Evolutionary conservation across 1,140 invertebrate species (phyloP), one percentile per base, ranked within the genome.

Genomic region (Euschistus heros): DNA sequence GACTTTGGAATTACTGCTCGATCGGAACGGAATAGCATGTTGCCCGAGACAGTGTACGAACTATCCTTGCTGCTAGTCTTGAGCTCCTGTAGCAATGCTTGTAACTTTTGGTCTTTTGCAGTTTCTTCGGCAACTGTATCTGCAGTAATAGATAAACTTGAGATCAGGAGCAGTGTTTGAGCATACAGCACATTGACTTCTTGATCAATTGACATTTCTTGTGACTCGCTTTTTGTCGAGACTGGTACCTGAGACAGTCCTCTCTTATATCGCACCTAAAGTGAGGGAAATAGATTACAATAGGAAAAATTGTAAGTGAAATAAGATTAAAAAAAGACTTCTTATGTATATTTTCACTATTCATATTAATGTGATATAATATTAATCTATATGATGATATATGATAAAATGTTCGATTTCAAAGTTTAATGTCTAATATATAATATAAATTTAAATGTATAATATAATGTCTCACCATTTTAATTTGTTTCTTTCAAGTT

Each of bases 221-320:
- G n/a, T 55, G 52, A 24, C n/a, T 55, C 18, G 52, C 42, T 44
- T 10, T 7, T 44, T 44, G 42, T 44, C 7, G 17, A 17, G 42
- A 27, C 17, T 47, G 67, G 65, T 27, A 24, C 57, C 7, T 24
- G 57, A 27, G 24, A 60, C 8, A 60, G 22, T 0, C 67, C 69
- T 46, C 60, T 70, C 22, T 55, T 64, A 44, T 54, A 70, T 24
- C 24, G 22, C 1, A 74, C 67, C n/a, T n/a, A n/a, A n/a, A n/a
- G n/a, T n/a, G n/a, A n/a, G n/a, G n/a, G n/a, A n/a, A n/a, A n/a
- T n/a, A n/a, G n/a, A n/a, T n/a, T n/a, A n/a, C n/a, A n/a, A n/a
- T n/a, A n/a, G n/a, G n/a, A n/a, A n/a, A n/a, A n/a, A n/a, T n/a
- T n/a, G n/a, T n/a, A n/a, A n/a, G n/a, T n/a, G n/a, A n/a, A n/a